Conservation (phyloP, 2,113 vertebrate species). For the Chloropsis cyanopogon region DNA sequence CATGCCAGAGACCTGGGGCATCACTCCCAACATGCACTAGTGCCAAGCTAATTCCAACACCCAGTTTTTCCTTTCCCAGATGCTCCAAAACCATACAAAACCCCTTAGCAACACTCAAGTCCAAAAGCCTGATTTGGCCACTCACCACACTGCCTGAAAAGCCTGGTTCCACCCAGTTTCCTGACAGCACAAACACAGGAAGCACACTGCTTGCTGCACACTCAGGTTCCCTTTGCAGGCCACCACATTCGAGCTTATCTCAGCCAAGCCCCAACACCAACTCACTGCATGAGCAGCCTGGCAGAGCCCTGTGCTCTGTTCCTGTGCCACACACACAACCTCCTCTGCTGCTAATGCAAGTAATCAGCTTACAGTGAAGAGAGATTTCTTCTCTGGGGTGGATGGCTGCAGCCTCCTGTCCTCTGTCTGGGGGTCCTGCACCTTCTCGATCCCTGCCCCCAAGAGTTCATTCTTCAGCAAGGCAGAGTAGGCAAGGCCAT, state of each 20-base stretch:
- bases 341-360: not conserved
- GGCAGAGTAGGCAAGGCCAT: constrained; percentile 95
- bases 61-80: not conserved
- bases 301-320: not conserved
- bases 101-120: not conserved
- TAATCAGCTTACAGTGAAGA: constrained; percentile 84
- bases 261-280: not conserved
- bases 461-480: constrained; percentile 95
- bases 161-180: not conserved
- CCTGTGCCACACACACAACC: not conserved
- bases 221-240: not conserved
- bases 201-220: not conserved
- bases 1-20: fast-evolving
- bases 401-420: constrained; percentile 91
- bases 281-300: not conserved
- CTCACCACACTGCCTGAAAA: not conserved
- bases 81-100: not conserved
- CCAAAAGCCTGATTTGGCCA: not conserved
- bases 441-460: constrained; percentile 95
- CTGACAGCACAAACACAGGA: not conserved
- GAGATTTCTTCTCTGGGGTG: constrained; percentile 91
- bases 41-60: not conserved
- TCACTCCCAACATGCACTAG: not conserved
- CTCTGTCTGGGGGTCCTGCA: constrained; percentile 96
- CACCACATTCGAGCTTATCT: not conserved